These are phyloP conservation scores for Tubulanus polymorphus DNA, from an alignment of 2,888 invertebrate genomes.

Conservation along the genomic window DNA sequence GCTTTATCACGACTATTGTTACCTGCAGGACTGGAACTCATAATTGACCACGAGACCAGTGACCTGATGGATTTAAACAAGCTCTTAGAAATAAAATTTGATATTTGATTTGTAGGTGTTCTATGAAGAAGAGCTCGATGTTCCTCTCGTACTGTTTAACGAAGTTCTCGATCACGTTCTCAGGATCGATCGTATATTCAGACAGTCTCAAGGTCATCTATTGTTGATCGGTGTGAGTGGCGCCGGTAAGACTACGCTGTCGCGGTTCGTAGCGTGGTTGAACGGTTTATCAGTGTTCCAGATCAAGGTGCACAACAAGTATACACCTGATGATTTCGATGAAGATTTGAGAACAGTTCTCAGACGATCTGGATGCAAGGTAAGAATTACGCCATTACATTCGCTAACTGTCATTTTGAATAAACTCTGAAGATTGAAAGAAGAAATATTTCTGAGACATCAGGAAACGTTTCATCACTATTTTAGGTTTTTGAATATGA, in stretches of 20 bases:
- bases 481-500: no score
- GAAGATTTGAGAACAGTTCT: constrained; percentile 80
- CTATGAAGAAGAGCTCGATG: constrained; percentile 98
- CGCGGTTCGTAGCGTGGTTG: constrained; percentile 99
- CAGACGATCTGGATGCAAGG: constrained; percentile 58
- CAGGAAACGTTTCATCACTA: no score
- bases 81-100: no score
- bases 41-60: no score
- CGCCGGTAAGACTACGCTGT: constrained; percentile 97
- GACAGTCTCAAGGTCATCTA: constrained; percentile 97
- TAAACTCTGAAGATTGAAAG: no score
- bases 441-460: no score
- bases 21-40: no score
- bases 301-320: constrained; percentile 99
- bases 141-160: constrained; percentile 95
- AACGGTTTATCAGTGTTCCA: constrained; percentile 99
- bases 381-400: constrained; percentile 56
- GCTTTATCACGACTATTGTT: no score
- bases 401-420: no score
- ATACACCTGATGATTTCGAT: constrained; percentile 97
- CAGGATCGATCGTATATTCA: constrained; percentile 97
- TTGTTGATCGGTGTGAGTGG: constrained; percentile 97
- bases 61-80: no score
- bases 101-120: constrained; percentile 67
- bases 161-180: constrained; percentile 98